A percentile compares a stretch with the other conserved stretches of the same genome.
These are phyloP conservation scores for Pelvicachromis taeniatus DNA, from an alignment of 2,113 vertebrate species.

Conservation along the genomic window DNA sequence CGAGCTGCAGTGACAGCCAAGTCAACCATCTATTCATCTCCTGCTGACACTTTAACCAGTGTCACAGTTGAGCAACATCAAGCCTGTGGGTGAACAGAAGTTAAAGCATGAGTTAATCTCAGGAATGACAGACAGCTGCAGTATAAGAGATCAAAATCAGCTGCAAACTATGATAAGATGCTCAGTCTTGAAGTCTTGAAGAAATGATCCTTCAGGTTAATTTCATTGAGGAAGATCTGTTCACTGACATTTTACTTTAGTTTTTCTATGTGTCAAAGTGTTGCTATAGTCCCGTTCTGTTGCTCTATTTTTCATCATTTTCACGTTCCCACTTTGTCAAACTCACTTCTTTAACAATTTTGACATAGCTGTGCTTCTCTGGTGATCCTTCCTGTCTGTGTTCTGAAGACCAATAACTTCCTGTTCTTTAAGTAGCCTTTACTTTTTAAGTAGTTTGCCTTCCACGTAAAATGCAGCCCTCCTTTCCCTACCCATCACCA, in stretches of 20 bases:
- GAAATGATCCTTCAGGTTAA: background rate
- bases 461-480: background rate
- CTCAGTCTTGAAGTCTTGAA: background rate
- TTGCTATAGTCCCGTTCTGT: rapidly evolving
- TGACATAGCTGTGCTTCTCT: background rate
- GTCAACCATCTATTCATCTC: conserved; percentile 17
- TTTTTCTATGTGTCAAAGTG: background rate
- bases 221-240: background rate
- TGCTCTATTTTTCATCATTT: background rate
- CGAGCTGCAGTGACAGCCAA: background rate
- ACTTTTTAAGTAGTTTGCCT: background rate
- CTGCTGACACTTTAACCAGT: background rate
- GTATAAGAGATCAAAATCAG: background rate
- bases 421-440: background rate
- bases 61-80: background rate
- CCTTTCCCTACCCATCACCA: background rate
- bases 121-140: background rate
- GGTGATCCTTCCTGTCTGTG: background rate
- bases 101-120: background rate
- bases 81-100: background rate
- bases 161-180: background rate
- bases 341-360: background rate
- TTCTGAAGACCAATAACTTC: background rate
- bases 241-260: background rate
- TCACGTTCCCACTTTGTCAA: background rate